Conservation (phyloP, 2,888 invertebrate genomes). For the Idaea biselata region DNA sequence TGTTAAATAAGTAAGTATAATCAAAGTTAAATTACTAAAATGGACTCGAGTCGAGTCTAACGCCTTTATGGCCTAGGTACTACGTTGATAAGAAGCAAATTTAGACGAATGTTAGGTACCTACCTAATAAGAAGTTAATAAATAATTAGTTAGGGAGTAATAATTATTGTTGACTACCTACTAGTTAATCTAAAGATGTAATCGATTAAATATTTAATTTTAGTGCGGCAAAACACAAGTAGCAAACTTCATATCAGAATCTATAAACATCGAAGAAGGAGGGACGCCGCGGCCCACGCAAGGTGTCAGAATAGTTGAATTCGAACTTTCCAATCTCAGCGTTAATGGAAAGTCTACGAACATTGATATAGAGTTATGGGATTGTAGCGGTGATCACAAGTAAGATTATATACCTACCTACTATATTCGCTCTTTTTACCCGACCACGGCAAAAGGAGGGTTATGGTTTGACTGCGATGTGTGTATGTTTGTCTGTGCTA, state of each 20-base stretch:
- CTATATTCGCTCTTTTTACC: neutral
- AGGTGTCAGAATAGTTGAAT: conserved; percentile 88
- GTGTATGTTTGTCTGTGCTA: too few relatives aligned
- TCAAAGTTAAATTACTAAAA: too few relatives aligned
- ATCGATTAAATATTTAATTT: conserved; percentile 34
- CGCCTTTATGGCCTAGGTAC: too few relatives aligned
- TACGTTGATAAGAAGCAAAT: too few relatives aligned
- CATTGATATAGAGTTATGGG: conserved; percentile 89
- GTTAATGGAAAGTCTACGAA: conserved; percentile 79
- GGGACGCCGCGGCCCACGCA: conserved; percentile 84
- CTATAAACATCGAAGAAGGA: conserved; percentile 81
- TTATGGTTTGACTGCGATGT: too few relatives aligned
- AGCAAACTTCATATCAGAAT: conserved; percentile 86
- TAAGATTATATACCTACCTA: conserved; percentile 43
- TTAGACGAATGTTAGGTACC: too few relatives aligned
- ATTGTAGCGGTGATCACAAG: conserved; percentile 89
- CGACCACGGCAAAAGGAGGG: too few relatives aligned
- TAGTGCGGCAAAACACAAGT: conserved; percentile 87
- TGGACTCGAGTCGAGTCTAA: too few relatives aligned
- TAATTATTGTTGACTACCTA: neutral
- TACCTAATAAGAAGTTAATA: too few relatives aligned
- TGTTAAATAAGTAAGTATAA: too few relatives aligned
- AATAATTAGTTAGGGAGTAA: too few relatives aligned
- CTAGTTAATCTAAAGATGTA: conserved; percentile 6
- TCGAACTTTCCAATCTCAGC: conserved; percentile 83